Evolutionary conservation across 2,888 invertebrate species (phyloP).

Genomic region (Mycalesis mineus): DNA sequence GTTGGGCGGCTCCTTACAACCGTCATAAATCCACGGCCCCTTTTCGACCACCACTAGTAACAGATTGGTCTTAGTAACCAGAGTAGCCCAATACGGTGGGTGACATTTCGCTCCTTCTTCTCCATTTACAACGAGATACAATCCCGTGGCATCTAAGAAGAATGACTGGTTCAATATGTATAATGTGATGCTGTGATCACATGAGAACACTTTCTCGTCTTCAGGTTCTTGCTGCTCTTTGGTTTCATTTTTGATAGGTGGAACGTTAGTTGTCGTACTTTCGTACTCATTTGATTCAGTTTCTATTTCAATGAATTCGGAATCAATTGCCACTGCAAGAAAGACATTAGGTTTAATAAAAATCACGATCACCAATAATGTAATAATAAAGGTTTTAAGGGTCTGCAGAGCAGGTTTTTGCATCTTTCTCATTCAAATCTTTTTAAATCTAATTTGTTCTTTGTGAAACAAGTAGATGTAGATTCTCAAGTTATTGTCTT

Average conservation of each 20-base stretch:
- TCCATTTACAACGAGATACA: constrained; percentile 49
- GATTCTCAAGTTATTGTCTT: too few species aligned
- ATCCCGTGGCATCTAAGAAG: constrained; percentile 57
- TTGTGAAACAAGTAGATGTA: too few species aligned
- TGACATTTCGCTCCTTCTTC: constrained; percentile 51
- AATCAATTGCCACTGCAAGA: constrained; percentile 5
- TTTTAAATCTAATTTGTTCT: too few species aligned
- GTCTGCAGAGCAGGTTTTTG: too few species aligned
- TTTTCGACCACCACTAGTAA: constrained; percentile 84
- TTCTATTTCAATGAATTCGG: neutral
- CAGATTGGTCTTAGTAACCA: constrained; percentile 87
- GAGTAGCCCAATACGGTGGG: constrained; percentile 81
- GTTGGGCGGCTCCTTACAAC: constrained; percentile 78
- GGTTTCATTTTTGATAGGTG: constrained; percentile 33
- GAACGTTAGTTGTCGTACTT: constrained; percentile 6
- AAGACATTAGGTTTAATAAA: neutral
- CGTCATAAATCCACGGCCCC: constrained; percentile 37
- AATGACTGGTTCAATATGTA: constrained; percentile 82
- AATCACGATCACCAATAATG: neutral
- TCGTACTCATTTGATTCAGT: constrained; percentile 10
- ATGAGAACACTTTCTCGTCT: constrained; percentile 76
- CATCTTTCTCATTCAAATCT: too few species aligned
- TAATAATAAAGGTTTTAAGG: too few species aligned
- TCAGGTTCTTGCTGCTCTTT: constrained; percentile 56
- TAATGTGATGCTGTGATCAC: constrained; percentile 84